These are phyloP conservation scores for Prolemur simus DNA, from an alignment of 2,113 vertebrate genomes.

Conservation along the genomic window DNA sequence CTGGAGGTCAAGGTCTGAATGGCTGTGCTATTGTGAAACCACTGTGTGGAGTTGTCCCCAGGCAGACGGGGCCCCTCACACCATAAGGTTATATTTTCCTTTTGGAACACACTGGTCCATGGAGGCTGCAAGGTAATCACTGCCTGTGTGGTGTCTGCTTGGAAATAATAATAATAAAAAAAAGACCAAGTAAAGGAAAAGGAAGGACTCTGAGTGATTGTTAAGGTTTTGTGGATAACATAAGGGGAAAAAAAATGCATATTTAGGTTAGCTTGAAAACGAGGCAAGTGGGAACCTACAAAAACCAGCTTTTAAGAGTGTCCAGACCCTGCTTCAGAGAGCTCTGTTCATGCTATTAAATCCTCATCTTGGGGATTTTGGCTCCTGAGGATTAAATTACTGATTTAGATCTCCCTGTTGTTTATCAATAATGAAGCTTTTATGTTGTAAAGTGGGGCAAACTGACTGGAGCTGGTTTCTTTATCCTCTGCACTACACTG, in stretches of 20 bases:
- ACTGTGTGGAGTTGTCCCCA: background rate
- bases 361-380: background rate
- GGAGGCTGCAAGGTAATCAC: conserved; percentile 64
- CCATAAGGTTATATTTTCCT: background rate
- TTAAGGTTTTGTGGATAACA: background rate
- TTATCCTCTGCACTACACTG: background rate
- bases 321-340: background rate
- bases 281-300: background rate
- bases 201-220: background rate
- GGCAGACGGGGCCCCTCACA: background rate
- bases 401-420: background rate
- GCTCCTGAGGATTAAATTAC: background rate
- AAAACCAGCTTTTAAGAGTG: background rate
- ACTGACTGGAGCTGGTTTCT: background rate
- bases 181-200: background rate
- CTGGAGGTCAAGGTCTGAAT: background rate
- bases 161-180: background rate
- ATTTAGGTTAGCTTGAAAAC: background rate
- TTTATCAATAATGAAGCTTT: background rate
- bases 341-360: background rate
- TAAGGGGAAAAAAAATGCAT: background rate
- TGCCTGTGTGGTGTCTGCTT: conserved; percentile 30
- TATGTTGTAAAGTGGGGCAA: background rate
- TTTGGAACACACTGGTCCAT: conserved; percentile 45
- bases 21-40: conserved; percentile 47